Evolutionary conservation across 2,113 vertebrate species (phyloP), one percentile per base, ranked within the genome.

Genomic region (Syrmaticus mikado): DNA sequence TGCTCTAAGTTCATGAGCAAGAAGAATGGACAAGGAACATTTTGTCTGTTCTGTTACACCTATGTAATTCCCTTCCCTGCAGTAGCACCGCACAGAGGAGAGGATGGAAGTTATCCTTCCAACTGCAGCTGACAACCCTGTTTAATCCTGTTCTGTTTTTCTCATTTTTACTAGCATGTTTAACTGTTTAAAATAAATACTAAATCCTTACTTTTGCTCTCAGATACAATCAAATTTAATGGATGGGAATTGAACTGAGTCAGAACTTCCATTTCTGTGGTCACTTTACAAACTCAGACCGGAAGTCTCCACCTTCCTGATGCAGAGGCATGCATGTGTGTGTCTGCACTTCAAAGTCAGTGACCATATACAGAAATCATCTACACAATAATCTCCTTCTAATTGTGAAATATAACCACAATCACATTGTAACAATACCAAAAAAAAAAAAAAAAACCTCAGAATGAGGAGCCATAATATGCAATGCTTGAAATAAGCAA

Each of bases 321-420:
- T 2, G 5, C 30, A 38, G 15, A 60, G 30, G 30, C n/a, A 60
- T 0, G 0, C 18, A 28, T 25, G n/a, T 41, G 28, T 2, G 1
- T 11, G 32, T 1, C 28, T 41, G 30, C 30, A 38, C 28, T 28
- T 73, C 19, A 32, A 46, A 74, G 40, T 25, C 55, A 58, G n/a
- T 0, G 2, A 40, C 62, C 13, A 20, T 70, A 18, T 70, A 18
- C 2, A 40, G 38, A 19, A 28, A 53, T 38, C 13, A 61, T 58
- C 61, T 61, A 32, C 34, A 48, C 16, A 30, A 15, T 13, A 53
- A 43, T 32, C 45, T 68, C 46, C n/a, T 41, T 41, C 43, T 40
- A 55, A 60, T 30, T 66, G 11, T 48, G 34, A 81, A 88, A 30
- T 21, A 84, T 25, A 25, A 52, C 36, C 19, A 48, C 20, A 19